A percentile compares a stretch with the other conserved stretches of the same genome.
Evolutionary conservation across 2,888 invertebrate species (phyloP).

Genomic region (Corbicula japonica): DNA sequence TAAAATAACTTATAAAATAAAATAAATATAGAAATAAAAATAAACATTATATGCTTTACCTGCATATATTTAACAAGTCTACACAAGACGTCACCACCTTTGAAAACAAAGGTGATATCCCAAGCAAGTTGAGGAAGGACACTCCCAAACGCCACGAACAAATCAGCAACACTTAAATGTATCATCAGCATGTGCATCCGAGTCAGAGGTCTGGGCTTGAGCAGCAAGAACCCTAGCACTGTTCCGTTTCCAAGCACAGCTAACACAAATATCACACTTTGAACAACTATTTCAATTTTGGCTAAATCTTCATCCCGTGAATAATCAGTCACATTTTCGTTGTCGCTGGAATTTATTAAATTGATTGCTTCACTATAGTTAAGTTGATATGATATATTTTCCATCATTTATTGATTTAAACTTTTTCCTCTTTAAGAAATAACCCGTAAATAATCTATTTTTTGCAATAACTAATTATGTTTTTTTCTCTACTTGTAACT

Average conservation of each 20-base stretch:
- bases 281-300: constrained; percentile 85
- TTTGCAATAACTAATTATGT: too few species aligned
- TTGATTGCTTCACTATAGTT: neutral
- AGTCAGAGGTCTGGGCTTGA: constrained; percentile 88
- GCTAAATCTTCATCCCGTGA: constrained; percentile 88
- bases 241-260: constrained; percentile 81
- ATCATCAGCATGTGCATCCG: constrained; percentile 91
- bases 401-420: neutral
- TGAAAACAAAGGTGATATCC: constrained; percentile 80
- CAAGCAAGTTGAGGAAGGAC: constrained; percentile 88
- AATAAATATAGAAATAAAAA: too few species aligned
- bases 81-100: constrained; percentile 84
- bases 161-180: constrained; percentile 91
- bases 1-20: too few species aligned
- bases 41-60: too few species aligned
- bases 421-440: too few species aligned
- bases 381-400: neutral
- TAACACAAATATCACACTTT: constrained; percentile 77
- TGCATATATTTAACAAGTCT: constrained; percentile 90
- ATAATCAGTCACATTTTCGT: too few species aligned
- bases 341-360: too few species aligned
- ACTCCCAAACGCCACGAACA: constrained; percentile 90
- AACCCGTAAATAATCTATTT: too few species aligned
- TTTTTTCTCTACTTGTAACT: too few species aligned
- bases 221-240: constrained; percentile 75